phyloP scores from a whole-genome alignment of 2,797 vertebrate species.

The Onychomys arenicola region DNA sequence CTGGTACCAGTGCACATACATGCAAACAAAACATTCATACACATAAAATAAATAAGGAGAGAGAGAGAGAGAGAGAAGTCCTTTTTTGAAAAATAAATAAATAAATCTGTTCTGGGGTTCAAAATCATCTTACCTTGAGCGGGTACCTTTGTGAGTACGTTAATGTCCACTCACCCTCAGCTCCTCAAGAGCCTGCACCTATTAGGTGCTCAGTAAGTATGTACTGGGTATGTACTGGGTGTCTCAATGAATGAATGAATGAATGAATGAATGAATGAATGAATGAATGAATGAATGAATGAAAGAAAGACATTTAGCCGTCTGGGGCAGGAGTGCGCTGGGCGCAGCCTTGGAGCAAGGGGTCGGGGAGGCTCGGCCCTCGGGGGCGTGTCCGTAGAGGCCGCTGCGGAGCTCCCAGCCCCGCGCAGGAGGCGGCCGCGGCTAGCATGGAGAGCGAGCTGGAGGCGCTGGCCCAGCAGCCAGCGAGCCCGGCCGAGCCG shows the following conservation, averaged over 20 bases:
- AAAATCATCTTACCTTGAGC: neutral
- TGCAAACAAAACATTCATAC: neutral
- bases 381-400: constrained; percentile 41
- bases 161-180: neutral
- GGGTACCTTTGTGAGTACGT: neutral
- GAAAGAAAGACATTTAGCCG: neutral
- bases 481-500: constrained; percentile 75
- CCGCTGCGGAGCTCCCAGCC: neutral
- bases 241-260: neutral
- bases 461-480: constrained; percentile 77
- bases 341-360: neutral
- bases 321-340: fast-evolving
- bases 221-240: neutral
- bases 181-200: neutral
- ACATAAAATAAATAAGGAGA: neutral
- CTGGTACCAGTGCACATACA: neutral
- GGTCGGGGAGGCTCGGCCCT: constrained; percentile 4
- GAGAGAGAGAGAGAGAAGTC: neutral
- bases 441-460: constrained; percentile 77
- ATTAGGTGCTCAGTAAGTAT: neutral
- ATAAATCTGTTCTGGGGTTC: neutral
- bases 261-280: no score
- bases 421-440: neutral
- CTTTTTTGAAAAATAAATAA: neutral
- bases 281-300: no score